Conservation (phyloP, 2,888 invertebrate species). For the Eueremaeus valkanovi region DNA sequence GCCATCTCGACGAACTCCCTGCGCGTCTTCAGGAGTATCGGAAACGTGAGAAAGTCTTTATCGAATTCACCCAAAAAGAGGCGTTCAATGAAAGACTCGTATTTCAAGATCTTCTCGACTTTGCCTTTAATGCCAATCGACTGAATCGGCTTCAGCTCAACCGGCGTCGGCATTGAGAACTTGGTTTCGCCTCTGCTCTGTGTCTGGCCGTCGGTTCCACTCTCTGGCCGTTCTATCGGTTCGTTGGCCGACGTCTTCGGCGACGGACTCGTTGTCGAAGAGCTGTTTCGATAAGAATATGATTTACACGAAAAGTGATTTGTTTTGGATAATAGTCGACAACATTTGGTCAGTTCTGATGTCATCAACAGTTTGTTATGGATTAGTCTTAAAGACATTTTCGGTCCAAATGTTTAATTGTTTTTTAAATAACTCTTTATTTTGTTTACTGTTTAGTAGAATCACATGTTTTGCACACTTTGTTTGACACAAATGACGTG, state of each 20-base stretch:
- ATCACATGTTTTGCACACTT: neutral
- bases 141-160: neutral
- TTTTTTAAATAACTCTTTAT: no score
- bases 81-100: constrained; percentile 39
- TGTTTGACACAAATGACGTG: no score
- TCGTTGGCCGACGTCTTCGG: neutral
- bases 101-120: constrained; percentile 38
- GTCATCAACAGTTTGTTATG: neutral
- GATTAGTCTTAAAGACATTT: constrained; percentile 5
- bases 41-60: constrained; percentile 41
- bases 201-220: neutral
- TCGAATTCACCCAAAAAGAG: constrained; percentile 42
- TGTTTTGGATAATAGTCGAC: neutral
- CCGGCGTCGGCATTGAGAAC: neutral
- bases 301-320: neutral
- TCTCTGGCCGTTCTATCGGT: neutral
- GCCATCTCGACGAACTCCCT: constrained; percentile 36
- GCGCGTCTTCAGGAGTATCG: constrained; percentile 39
- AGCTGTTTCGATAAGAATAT: neutral
- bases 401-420: neutral
- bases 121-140: constrained; percentile 16
- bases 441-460: neutral
- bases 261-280: neutral
- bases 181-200: constrained; percentile 8
- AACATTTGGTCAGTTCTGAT: neutral